Evolutionary conservation across 2,888 invertebrate genomes (phyloP), one percentile per base, ranked within the genome.

Genomic region (Sphecodes monilicornis): DNA sequence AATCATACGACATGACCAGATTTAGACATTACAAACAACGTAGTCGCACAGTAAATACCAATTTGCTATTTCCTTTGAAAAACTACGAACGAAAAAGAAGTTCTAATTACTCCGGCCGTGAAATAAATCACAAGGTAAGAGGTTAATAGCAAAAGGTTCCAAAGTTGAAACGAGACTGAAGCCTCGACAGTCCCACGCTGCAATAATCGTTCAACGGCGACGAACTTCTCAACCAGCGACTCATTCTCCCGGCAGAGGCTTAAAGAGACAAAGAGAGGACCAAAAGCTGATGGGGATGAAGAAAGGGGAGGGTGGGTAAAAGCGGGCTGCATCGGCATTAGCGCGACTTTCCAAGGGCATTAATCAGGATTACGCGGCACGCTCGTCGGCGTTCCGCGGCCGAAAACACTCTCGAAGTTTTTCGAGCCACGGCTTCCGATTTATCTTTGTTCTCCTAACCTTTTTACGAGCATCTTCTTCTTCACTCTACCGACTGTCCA

Each of bases 291-390:
- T 69, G 66, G 80, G 86, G 89, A 75, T 79, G 88, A 84, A 83
- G 89, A 89, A 84, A 88, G 73, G 84, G 72, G 70, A 74, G 79
- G 80, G 80, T 79, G 70, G 81, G 75, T 32, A 79, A 78, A 74
- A 78, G 84, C 85, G 90, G 82, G 80, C 79, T 89, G 91, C 91
- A 92, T 93, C 91, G 92, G 93, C 93, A 93, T 93, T 93, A 93
- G 92, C 91, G 91, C 91, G 90, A 92, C 91, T 92, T 92, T 91
- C 91, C 92, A 90, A 88, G 90, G 90, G 92, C 94, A 94, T 94
- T 94, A 94, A 94, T 94, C 94, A 94, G 93, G 93, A 94, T 94
- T 94, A 94, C 93, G 92, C 89, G 90, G 91, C 88, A 87, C 88
- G 88, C 87, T 90, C 91, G 88, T 88, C 89, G 89, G 87, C 90